Conservation (phyloP, 2,797 vertebrate species). For the Enteromius fasciolatus region DNA sequence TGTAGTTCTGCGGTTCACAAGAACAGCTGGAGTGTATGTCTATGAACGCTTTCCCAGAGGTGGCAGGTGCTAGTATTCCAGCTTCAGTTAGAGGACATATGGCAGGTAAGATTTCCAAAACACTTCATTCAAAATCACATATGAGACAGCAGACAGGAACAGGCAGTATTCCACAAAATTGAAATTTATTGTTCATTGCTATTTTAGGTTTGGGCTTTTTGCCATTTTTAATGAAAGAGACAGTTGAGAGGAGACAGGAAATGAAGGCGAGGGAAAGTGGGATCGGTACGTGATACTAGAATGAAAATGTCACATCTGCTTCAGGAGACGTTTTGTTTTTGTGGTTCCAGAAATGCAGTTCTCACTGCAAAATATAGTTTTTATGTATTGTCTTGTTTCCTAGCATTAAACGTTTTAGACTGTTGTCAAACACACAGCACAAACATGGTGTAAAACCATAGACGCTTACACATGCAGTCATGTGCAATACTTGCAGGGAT, state of each 20-base stretch:
- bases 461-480: neutral
- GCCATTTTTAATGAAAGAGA: constrained; percentile 36
- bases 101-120: constrained; percentile 49
- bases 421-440: neutral
- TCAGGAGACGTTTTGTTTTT: neutral
- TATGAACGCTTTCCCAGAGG: constrained; percentile 43
- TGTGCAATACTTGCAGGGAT: constrained; percentile 1
- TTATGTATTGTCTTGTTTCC: constrained; percentile 1
- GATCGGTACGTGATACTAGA: neutral
- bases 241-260: constrained; percentile 5
- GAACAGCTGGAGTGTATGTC: constrained; percentile 8
- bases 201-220: constrained; percentile 8
- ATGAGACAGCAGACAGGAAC: constrained; percentile 20
- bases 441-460: constrained; percentile 13
- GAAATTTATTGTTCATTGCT: neutral
- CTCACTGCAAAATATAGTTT: neutral
- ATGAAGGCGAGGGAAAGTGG: constrained; percentile 4
- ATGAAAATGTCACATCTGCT: neutral
- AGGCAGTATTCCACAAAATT: neutral
- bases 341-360: neutral
- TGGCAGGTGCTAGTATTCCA: constrained; percentile 44
- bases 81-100: constrained; percentile 43
- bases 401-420: neutral
- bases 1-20: neutral
- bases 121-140: constrained; percentile 47